These are phyloP conservation scores for Hyperoplus lanceolatus DNA, from an alignment of 2,797 vertebrate species.

Conservation along the genomic window DNA sequence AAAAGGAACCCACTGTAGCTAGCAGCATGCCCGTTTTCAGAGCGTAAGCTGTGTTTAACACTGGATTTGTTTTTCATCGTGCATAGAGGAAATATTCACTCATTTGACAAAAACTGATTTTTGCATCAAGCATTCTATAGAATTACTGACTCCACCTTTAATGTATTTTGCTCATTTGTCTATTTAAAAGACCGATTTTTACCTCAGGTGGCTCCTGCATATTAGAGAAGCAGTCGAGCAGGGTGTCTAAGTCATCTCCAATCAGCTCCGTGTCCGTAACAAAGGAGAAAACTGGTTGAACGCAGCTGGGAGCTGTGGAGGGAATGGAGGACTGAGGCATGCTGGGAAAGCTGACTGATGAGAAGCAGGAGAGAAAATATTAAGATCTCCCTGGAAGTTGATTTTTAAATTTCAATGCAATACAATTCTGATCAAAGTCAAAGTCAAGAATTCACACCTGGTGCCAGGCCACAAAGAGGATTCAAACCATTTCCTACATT, in stretches of 20 bases:
- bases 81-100: no score
- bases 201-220: conserved; percentile 63
- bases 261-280: conserved; percentile 85
- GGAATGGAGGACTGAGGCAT: conserved; percentile 29
- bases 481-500: conserved; percentile 81
- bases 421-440: background rate
- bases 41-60: no score
- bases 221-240: conserved; percentile 87
- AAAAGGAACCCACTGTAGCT: no score
- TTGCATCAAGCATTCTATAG: no score
- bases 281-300: conserved; percentile 51
- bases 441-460: conserved; percentile 81
- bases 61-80: no score
- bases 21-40: no score
- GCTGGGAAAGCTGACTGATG: conserved; percentile 51
- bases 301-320: conserved; percentile 61
- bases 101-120: no score
- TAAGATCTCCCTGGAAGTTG: background rate
- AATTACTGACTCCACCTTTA: no score
- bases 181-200: background rate
- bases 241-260: conserved; percentile 92
- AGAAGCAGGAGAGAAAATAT: conserved; percentile 8
- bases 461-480: conserved; percentile 84
- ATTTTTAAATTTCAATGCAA: background rate
- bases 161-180: no score